phyloP scores from a whole-genome alignment of 2,113 vertebrate species.

The Protobothrops flavoviridis region DNA sequence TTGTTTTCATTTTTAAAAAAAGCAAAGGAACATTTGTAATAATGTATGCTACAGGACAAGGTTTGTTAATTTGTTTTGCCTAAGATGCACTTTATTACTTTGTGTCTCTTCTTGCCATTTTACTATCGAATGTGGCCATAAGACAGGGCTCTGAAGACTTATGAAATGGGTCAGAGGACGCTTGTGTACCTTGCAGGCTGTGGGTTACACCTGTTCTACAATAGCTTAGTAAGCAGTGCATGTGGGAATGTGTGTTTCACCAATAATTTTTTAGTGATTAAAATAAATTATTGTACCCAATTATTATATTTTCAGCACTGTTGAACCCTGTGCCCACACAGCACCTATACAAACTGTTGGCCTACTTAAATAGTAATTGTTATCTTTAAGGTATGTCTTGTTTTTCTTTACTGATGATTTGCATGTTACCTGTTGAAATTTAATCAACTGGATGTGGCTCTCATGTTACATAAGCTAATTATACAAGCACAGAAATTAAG shows the following conservation, averaged over 20 bases:
- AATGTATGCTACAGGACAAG: not conserved
- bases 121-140: not conserved
- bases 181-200: not conserved
- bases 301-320: not conserved
- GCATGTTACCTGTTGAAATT: not conserved
- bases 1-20: not conserved
- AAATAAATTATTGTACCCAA: not conserved
- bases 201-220: not conserved
- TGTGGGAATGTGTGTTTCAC: not conserved
- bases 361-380: slow-evolving; percentile 3
- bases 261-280: not conserved
- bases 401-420: not conserved
- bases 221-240: not conserved
- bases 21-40: not conserved
- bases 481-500: not conserved
- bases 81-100: not conserved
- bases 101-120: not conserved
- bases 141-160: not conserved
- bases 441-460: not conserved
- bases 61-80: not conserved
- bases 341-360: not conserved
- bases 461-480: not conserved
- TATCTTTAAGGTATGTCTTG: not conserved
- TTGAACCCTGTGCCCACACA: not conserved
- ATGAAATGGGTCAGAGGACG: not conserved